Evolutionary conservation across 2,113 vertebrate genomes (phyloP).

Genomic region (Anoplopoma fimbria): DNA sequence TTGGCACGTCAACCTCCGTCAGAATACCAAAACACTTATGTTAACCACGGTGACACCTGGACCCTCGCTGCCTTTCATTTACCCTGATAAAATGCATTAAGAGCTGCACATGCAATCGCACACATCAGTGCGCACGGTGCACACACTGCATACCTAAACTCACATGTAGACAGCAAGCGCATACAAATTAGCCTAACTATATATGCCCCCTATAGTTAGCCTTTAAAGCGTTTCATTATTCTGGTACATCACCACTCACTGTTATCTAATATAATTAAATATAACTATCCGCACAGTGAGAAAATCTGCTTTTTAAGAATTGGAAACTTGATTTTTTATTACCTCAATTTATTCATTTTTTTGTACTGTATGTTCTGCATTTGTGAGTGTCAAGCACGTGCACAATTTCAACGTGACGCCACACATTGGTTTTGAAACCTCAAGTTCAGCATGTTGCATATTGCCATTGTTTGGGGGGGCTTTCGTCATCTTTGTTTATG

Average conservation of each 20-base stretch:
- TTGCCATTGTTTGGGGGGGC: too few species aligned
- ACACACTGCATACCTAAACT: constrained; percentile 11
- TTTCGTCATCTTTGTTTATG: too few species aligned
- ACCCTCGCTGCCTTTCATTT: constrained; percentile 32
- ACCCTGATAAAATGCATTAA: constrained; percentile 47
- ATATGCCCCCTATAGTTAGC: background rate
- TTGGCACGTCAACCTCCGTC: constrained; percentile 45
- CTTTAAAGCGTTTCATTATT: background rate
- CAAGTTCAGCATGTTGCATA: too few species aligned
- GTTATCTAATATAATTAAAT: background rate
- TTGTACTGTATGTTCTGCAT: too few species aligned
- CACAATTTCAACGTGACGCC: background rate
- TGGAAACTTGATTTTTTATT: background rate
- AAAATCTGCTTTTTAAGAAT: background rate
- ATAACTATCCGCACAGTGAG: background rate
- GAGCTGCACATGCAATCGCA: constrained; percentile 18
- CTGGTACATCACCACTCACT: background rate
- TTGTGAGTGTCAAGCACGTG: background rate
- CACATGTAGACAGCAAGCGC: background rate
- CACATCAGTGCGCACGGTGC: constrained; percentile 4
- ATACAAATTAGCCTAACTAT: background rate
- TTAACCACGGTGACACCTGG: constrained; percentile 55
- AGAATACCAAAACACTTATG: constrained; percentile 62
- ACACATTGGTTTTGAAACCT: background rate
- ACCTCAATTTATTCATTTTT: background rate